Conservation (phyloP, 2,888 invertebrate genomes). For the Graphium colonna region DNA sequence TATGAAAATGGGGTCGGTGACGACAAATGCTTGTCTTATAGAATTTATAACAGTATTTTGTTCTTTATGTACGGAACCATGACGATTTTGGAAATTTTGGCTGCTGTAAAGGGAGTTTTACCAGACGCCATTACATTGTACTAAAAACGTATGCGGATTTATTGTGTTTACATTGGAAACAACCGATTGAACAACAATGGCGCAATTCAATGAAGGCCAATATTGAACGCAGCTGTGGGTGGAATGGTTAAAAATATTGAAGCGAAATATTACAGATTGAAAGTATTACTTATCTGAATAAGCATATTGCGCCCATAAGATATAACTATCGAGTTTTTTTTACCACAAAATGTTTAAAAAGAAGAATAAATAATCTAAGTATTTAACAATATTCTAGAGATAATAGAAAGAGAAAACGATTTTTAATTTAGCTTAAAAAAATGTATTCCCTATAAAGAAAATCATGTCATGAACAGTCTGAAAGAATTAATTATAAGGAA, state of each 20-base stretch:
- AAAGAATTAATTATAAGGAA: no score
- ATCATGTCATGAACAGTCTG: no score
- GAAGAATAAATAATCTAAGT: no score
- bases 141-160: neutral
- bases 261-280: no score
- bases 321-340: no score
- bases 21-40: slow-evolving; percentile 49
- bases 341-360: no score
- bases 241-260: neutral
- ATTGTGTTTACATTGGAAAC: neutral
- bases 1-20: slow-evolving; percentile 50
- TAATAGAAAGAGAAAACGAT: no score
- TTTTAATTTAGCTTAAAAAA: no score
- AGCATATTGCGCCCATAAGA: no score
- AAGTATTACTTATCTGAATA: no score
- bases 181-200: neutral
- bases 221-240: neutral
- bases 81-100: slow-evolving; percentile 64
- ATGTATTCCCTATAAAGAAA: no score
- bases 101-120: slow-evolving; percentile 51
- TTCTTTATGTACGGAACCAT: slow-evolving; percentile 49
- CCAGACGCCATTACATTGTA: slow-evolving; percentile 39
- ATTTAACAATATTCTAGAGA: no score
- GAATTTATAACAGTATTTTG: slow-evolving; percentile 39
- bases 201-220: neutral